Evolutionary conservation across 2,797 vertebrate genomes (phyloP).

Genomic region (Acrocephalus scirpaceus): DNA sequence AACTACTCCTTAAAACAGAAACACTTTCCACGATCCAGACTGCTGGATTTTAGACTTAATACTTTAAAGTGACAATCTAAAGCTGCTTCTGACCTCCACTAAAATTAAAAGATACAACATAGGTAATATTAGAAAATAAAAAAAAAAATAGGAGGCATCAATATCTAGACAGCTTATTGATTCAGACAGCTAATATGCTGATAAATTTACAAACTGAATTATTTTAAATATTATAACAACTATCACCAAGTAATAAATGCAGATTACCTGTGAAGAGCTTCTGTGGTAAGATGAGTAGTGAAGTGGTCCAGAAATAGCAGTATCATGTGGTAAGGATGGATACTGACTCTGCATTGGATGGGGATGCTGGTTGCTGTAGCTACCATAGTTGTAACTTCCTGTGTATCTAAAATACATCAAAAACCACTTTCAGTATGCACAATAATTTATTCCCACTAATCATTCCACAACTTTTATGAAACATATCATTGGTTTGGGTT

Average conservation of each 20-base stretch:
- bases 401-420: conserved; percentile 83
- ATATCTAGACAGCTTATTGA: neutral
- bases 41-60: neutral
- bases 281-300: conserved; percentile 97
- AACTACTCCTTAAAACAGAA: neutral
- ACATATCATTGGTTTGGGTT: neutral
- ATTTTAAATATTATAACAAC: neutral
- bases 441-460: neutral
- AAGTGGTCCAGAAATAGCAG: conserved; percentile 89
- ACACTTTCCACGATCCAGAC: neutral
- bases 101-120: neutral
- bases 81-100: neutral
- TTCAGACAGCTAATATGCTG: neutral
- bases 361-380: conserved; percentile 93
- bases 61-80: neutral
- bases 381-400: conserved; percentile 96
- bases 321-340: conserved; percentile 90
- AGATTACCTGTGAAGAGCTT: conserved; percentile 92
- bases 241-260: neutral
- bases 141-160: neutral
- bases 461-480: neutral
- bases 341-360: conserved; percentile 96
- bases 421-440: neutral
- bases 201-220: neutral
- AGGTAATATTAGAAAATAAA: neutral